Percentiles rank a stretch among this genome's conserved stretches.
These are phyloP conservation scores for Dynastes grantii DNA, from an alignment of 2,888 invertebrate genomes.

Conservation along the genomic window DNA sequence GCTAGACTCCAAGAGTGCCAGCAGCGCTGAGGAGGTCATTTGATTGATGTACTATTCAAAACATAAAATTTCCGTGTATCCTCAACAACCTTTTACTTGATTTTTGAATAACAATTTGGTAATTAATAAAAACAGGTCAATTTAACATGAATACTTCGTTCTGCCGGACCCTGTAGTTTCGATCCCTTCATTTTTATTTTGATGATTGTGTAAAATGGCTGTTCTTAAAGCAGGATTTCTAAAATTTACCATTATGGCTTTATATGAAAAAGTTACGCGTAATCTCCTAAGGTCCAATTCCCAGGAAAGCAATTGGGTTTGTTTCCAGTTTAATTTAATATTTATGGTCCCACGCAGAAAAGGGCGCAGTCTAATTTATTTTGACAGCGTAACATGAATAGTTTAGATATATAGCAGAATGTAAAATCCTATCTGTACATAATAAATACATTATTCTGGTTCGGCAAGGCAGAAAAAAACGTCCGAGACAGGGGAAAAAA, in stretches of 20 bases:
- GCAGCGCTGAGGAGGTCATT: too few species aligned
- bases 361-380: neutral
- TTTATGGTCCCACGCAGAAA: neutral
- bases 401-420: neutral
- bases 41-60: too few species aligned
- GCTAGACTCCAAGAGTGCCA: too few species aligned
- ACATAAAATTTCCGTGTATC: too few species aligned
- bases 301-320: neutral
- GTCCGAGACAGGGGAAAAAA: neutral
- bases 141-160: too few species aligned
- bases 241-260: neutral
- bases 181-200: too few species aligned
- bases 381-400: neutral
- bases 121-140: too few species aligned
- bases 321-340: neutral
- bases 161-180: too few species aligned
- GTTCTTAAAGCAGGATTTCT: too few species aligned
- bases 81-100: too few species aligned
- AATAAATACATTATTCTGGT: constrained; percentile 1
- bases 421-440: constrained; percentile 5
- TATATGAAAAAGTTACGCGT: neutral
- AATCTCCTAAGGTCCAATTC: neutral
- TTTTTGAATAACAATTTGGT: too few species aligned
- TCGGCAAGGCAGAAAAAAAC: neutral
- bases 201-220: too few species aligned